A percentile compares a stretch with the other conserved stretches of the same genome.
These are phyloP conservation scores for Leptodactylus fallax DNA, from an alignment of 2,797 vertebrate genomes.

Conservation along the genomic window DNA sequence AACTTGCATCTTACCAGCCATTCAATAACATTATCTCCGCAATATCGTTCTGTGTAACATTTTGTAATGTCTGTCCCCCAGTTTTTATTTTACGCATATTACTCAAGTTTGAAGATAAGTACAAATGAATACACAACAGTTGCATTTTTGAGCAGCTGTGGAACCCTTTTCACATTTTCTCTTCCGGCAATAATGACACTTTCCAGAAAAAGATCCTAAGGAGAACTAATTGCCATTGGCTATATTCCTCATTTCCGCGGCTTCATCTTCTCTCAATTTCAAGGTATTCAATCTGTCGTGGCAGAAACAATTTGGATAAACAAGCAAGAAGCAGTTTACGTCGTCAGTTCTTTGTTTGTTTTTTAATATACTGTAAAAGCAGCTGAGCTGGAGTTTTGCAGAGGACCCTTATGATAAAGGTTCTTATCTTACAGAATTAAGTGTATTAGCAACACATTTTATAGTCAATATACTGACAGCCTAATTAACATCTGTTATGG, in stretches of 20 bases:
- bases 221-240: slow-evolving; percentile 62
- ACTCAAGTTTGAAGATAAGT: slow-evolving; percentile 56
- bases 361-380: slow-evolving; percentile 52
- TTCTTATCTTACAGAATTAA: slow-evolving; percentile 38
- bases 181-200: slow-evolving; percentile 57
- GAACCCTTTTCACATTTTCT: slow-evolving; percentile 53
- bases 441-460: slow-evolving; percentile 24
- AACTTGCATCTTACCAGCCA: slow-evolving; percentile 14
- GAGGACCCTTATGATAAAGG: slow-evolving; percentile 31
- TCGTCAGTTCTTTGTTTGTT: slow-evolving; percentile 41
- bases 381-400: slow-evolving; percentile 35
- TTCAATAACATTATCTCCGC: slow-evolving; percentile 43
- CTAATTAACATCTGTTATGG: slow-evolving; percentile 40
- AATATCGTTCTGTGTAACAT: slow-evolving; percentile 32
- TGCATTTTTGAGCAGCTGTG: slow-evolving; percentile 59
- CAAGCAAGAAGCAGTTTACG: slow-evolving; percentile 53
- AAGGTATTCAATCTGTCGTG: slow-evolving; percentile 63
- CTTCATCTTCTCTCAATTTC: slow-evolving; percentile 56
- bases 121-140: slow-evolving; percentile 50
- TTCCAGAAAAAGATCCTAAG: slow-evolving; percentile 54
- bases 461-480: neutral
- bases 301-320: slow-evolving; percentile 63
- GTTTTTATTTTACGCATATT: slow-evolving; percentile 54
- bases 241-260: slow-evolving; percentile 56
- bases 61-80: slow-evolving; percentile 26